Evolutionary conservation across 2,888 invertebrate genomes (phyloP).

Genomic region (Drosophila demipolita): DNA sequence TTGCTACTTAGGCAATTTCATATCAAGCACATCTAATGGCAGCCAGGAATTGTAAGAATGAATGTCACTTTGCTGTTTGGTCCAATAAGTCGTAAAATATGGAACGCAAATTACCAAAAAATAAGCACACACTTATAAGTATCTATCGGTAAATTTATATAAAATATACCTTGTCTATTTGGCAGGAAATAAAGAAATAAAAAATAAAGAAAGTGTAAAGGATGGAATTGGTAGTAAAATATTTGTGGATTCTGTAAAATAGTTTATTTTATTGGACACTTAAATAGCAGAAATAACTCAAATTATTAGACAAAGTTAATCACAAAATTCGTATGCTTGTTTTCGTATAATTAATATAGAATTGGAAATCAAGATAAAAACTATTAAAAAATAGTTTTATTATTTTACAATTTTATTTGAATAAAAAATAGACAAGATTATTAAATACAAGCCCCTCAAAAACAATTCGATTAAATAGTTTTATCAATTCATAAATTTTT

Average conservation of each 20-base stretch:
- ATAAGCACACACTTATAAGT: constrained; percentile 30
- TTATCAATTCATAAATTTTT: constrained; percentile 4
- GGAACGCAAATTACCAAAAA: constrained; percentile 47
- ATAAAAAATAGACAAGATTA: neutral
- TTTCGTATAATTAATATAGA: neutral
- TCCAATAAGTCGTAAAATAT: constrained; percentile 41
- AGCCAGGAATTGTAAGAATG: constrained; percentile 15
- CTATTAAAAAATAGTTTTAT: neutral
- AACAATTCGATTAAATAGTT: constrained; percentile 12
- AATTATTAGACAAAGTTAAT: neutral
- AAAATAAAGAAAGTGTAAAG: too few relatives aligned
- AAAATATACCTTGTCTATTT: constrained; percentile 43
- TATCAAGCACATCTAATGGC: constrained; percentile 54
- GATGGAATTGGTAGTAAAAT: neutral
- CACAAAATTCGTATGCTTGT: neutral
- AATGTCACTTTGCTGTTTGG: neutral
- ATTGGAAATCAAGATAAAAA: neutral
- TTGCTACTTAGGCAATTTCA: constrained; percentile 28
- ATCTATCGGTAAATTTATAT: constrained; percentile 42
- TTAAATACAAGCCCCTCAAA: neutral
- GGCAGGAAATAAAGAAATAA: constrained; percentile 22
- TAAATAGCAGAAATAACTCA: neutral
- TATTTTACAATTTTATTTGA: neutral
- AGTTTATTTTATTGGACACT: neutral
- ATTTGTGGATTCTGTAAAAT: constrained; percentile 2